Evolutionary conservation across 2,797 vertebrate genomes (phyloP).

Genomic region (Craterocephalus amniculus): DNA sequence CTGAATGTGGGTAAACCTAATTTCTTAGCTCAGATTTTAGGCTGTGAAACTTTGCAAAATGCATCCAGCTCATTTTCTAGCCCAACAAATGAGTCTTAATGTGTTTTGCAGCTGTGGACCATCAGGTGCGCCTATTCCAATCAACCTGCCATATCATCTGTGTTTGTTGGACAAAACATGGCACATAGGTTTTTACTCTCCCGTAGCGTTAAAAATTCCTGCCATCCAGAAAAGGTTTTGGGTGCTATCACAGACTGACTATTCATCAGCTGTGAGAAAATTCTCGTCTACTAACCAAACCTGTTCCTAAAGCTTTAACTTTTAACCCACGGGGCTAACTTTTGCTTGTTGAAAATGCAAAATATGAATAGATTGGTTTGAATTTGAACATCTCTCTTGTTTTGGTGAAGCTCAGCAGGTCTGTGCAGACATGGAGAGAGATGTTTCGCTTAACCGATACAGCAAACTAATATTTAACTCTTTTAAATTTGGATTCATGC

Average conservation of each 20-base stretch:
- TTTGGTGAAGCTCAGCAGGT: slow-evolving; percentile 27
- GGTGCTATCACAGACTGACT: slow-evolving; percentile 63
- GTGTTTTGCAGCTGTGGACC: slow-evolving; percentile 85
- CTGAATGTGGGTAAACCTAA: slow-evolving; percentile 15
- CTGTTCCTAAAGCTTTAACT: slow-evolving; percentile 28
- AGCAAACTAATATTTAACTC: slow-evolving; percentile 42
- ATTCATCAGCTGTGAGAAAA: slow-evolving; percentile 71
- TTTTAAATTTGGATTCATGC: slow-evolving; percentile 66
- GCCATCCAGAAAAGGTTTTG: slow-evolving; percentile 54
- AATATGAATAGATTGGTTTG: not conserved
- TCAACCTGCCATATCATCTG: slow-evolving; percentile 87
- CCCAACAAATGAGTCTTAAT: slow-evolving; percentile 86
- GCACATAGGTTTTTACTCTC: slow-evolving; percentile 89
- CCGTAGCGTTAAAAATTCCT: slow-evolving; percentile 62
- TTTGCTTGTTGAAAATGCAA: slow-evolving; percentile 25
- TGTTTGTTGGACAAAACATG: slow-evolving; percentile 99
- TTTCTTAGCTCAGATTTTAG: slow-evolving; percentile 44
- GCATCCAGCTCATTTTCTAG: slow-evolving; percentile 86
- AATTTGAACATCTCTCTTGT: slow-evolving; percentile 41
- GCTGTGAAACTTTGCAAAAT: slow-evolving; percentile 82
- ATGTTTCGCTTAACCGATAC: slow-evolving; percentile 27
- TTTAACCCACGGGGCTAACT: slow-evolving; percentile 54
- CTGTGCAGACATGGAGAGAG: slow-evolving; percentile 43
- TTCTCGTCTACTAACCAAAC: slow-evolving; percentile 44
- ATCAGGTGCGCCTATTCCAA: slow-evolving; percentile 86